Percentiles rank a stretch among this genome's conserved stretches.
These are phyloP conservation scores for Rotaria sp. DNA, from an alignment of 2,888 invertebrate genomes.

Conservation along the genomic window DNA sequence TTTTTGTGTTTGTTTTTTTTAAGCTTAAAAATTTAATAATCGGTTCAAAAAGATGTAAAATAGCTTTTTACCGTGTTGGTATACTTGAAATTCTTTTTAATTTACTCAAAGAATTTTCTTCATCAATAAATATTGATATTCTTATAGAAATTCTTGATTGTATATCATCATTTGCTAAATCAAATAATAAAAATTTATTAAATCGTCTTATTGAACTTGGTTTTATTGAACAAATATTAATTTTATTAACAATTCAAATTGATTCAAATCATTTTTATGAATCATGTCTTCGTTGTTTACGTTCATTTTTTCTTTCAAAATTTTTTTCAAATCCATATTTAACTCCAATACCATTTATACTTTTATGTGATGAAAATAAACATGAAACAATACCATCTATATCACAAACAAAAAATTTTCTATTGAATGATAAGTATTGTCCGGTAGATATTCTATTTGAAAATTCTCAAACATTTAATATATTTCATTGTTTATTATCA, in stretches of 20 bases:
- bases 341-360: not conserved
- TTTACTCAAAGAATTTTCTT: not conserved
- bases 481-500: not conserved
- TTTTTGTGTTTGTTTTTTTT: not conserved
- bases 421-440: not conserved
- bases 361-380: not conserved
- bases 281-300: not conserved
- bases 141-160: conserved; percentile 17
- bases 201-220: conserved; percentile 3
- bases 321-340: not conserved
- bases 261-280: not conserved
- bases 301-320: conserved; percentile 23
- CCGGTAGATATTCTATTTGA: not conserved
- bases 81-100: not conserved
- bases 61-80: not conserved
- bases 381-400: not conserved
- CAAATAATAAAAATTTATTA: conserved; percentile 3
- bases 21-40: conserved; percentile 17
- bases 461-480: not conserved
- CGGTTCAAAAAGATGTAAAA: not conserved
- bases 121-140: not conserved
- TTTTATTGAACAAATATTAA: conserved; percentile 12
- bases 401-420: not conserved
- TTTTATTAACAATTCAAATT: not conserved
- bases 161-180: conserved; percentile 27